phyloP scores from a whole-genome alignment of 2,113 vertebrate species.

The Otocyon megalotis region DNA sequence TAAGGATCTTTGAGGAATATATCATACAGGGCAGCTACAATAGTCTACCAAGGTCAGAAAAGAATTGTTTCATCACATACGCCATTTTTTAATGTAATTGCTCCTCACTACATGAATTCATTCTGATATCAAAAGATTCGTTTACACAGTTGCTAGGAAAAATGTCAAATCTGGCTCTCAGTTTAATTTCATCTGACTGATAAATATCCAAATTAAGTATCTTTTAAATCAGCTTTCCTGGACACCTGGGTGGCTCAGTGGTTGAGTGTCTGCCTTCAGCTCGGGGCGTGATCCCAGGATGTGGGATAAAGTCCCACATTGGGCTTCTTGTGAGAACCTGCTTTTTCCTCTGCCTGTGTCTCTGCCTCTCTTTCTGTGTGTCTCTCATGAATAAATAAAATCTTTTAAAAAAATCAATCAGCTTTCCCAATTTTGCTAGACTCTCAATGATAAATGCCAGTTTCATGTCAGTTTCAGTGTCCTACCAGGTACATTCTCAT shows the following conservation, averaged over 20 bases:
- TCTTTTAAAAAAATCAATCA: not conserved
- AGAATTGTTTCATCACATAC: not conserved
- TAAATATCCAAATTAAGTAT: conserved; percentile 39
- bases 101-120: not conserved
- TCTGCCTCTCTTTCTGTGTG: too few species aligned
- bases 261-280: too few species aligned
- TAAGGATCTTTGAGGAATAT: not conserved
- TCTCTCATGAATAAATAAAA: too few species aligned
- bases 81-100: not conserved
- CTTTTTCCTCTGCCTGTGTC: too few species aligned
- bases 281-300: too few species aligned
- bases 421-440: not conserved
- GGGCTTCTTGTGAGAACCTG: too few species aligned
- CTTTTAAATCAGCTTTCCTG: not conserved
- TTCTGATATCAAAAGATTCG: not conserved
- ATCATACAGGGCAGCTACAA: not conserved
- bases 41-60: not conserved
- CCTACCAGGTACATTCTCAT: not conserved
- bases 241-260: too few species aligned
- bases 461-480: not conserved
- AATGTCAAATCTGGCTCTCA: not conserved
- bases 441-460: not conserved
- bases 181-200: conserved; percentile 27
- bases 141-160: conserved; percentile 10
- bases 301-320: too few species aligned